Conservation (phyloP, 2,797 vertebrate genomes). For the Micromesistius poutassou region DNA sequence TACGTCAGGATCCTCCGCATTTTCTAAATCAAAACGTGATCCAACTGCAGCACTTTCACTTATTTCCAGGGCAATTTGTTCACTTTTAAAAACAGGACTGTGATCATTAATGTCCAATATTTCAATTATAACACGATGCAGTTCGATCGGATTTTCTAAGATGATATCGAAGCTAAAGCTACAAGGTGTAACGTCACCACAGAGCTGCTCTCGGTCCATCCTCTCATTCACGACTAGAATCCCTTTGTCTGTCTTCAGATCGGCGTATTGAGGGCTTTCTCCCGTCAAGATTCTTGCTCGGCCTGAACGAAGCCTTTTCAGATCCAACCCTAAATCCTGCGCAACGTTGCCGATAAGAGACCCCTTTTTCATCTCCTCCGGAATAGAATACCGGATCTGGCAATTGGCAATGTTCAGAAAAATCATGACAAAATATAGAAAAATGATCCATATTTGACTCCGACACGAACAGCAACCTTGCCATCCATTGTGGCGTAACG, state of each 20-base stretch:
- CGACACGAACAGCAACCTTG: not conserved
- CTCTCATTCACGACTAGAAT: conserved; percentile 37
- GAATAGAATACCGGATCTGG: conserved; percentile 45
- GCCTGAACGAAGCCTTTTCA: conserved; percentile 40
- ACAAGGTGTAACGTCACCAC: conserved; percentile 39
- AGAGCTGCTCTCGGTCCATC: conserved; percentile 46
- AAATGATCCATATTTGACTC: not conserved
- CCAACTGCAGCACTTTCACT: conserved; percentile 35
- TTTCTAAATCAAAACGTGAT: conserved; percentile 14
- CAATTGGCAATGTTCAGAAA: conserved; percentile 1
- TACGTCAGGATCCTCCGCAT: conserved; percentile 34
- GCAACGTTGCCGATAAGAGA: conserved; percentile 49
- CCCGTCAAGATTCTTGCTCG: conserved; percentile 39
- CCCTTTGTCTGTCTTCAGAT: conserved; percentile 49
- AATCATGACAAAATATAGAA: conserved; percentile 8
- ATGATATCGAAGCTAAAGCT: conserved; percentile 43
- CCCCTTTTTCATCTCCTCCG: conserved; percentile 51
- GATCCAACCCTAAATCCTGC: conserved; percentile 45
- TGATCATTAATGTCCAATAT: conserved; percentile 47
- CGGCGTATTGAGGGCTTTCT: conserved; percentile 34
- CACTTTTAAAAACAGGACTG: conserved; percentile 23
- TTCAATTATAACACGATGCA: conserved; percentile 35
- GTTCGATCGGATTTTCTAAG: conserved; percentile 42
- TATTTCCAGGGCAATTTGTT: conserved; percentile 29
- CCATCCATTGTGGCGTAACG: not conserved